Base-by-base conservation (phyloP, 2,797 vertebrate species). In the Clarias pachynema region DNA sequence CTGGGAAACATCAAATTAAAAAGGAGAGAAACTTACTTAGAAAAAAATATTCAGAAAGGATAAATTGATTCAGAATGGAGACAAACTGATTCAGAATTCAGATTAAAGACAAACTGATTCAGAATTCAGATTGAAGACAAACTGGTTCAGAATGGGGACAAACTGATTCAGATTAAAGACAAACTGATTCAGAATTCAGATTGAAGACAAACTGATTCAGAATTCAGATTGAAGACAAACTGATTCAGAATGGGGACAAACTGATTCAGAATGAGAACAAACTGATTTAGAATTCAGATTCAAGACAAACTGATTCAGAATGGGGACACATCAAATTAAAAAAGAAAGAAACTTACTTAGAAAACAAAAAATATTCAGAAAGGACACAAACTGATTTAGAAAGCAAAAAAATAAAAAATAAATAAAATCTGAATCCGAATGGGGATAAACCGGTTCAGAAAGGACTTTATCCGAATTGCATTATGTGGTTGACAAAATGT, bases 121-220 rank as follows among this genome's bases (percentile, higher is more conserved):
- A 37, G 34, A 40, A 53, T 8, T 26, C 14, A 5, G 12, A 44
- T 44, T 15, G 0, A 2, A 18, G 0, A 73, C 1, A 29, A 15
- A n/a, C 24, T 1, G 0, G n/a, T 65, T 65, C 12, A 15, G 26
- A 29, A 65, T 24, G 9, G 5, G 0, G 3, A 63, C 24, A 12
- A 26, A 26, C 12, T 0, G 14, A 65, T 70, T 70, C 0, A 24
- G 34, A 40, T 40, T 24, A 1, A 0, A 0, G 0, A 24, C 0
- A 5, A 6, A 40, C 0, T 1, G 0, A n/a, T 65, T 65, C 14
- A 15, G 26, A 29, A 65, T 70, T 70, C 0, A 24, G 34, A 40
- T 40, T 24, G 4, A 0, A 0, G 0, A 24, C 0, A 5, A 6
- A 40, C 0, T 1, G 0, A 68, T 22, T 72, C 4, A n/a, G 7